Base-by-base conservation (phyloP, 2,888 invertebrate genomes). In the Sinelater perroti region DNA sequence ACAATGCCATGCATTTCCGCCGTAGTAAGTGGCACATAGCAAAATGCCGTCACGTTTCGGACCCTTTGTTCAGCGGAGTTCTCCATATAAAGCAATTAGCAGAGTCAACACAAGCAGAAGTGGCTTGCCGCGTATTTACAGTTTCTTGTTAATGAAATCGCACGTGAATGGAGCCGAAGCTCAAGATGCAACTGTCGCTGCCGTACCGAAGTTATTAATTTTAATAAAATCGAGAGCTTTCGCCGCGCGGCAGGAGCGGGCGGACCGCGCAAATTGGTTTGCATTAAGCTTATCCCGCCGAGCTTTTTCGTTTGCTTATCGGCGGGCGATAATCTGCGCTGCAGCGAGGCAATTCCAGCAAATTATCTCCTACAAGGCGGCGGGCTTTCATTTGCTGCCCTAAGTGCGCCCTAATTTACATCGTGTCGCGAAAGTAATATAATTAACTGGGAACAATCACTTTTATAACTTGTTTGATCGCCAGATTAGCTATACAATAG, bases 371-470 rank as follows among this genome's bases (percentile, higher is more conserved):
- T 24, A 14, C 7, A 40, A 10, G 40, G 24, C 24, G 17, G 40
- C 21, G 42, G 33, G 30, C 21, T 40, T 45, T 45, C 45, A 46
- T 53, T 53, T 46, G 45, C 53, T 26, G 45, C 45, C 18, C 21
- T 35, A 52, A 52, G 31, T 40, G 44, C 40, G 40, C 35, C 49
- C 51, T 58, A 58, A 55, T 50, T 58, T 55, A 52, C 54, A 51
- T 58, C 61, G 24, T 45, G 58, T 56, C 53, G 54, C 56, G 50
- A 50, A 56, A 49, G 51, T 56, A 49, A 60, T 56, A 52, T 62
- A 62, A 62, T 60, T 63, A 63, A 63, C 56, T 57, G 44, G 56
- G 60, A 64, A 62, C 64, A 64, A 62, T 64, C 55, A 60, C 57
- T 56, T 62, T 57, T 64, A 57, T 52, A 62, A 53, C 61, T 60